phyloP scores from a whole-genome alignment of 1,140 invertebrate genomes.

The Drosophila elegans region DNA sequence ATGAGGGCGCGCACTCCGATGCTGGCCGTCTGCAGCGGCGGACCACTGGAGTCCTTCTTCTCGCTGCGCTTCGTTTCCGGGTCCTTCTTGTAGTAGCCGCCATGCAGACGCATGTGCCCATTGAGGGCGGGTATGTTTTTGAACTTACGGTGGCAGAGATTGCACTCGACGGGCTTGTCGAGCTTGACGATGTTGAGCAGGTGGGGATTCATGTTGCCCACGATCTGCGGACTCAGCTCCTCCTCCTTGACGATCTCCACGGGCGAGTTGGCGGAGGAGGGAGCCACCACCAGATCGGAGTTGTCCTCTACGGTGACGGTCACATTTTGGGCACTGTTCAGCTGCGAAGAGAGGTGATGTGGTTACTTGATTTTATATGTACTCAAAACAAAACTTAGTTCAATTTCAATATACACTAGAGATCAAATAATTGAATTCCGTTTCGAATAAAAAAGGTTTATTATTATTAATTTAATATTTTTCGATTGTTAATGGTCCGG shows the following conservation, averaged over 20 bases:
- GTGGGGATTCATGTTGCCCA: slow-evolving; percentile 82
- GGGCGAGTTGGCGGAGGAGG: slow-evolving; percentile 52
- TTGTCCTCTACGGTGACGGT: slow-evolving; percentile 76
- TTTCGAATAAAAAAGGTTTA: no score
- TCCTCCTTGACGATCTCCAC: slow-evolving; percentile 73
- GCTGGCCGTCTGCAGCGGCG: slow-evolving; percentile 94
- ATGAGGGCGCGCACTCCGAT: slow-evolving; percentile 94
- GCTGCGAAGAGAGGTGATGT: slow-evolving; percentile 27
- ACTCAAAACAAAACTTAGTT: no score
- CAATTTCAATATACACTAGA: no score
- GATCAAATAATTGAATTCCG: no score
- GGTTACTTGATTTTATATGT: neutral
- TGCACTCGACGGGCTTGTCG: slow-evolving; percentile 95
- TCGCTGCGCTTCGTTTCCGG: slow-evolving; percentile 93
- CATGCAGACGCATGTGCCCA: slow-evolving; percentile 98
- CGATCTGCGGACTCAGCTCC: slow-evolving; percentile 78
- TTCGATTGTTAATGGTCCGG: no score
- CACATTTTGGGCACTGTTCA: slow-evolving; percentile 77
- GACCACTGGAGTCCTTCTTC: slow-evolving; percentile 92
- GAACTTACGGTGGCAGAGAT: slow-evolving; percentile 96
- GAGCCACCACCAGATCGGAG: slow-evolving; percentile 68
- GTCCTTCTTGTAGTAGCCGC: slow-evolving; percentile 98
- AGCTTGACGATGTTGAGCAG: slow-evolving; percentile 85
- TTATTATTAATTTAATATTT: no score
- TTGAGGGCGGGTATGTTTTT: slow-evolving; percentile 98